Evolutionary conservation across 2,113 vertebrate species (phyloP).

Genomic region (Podiceps cristatus): DNA sequence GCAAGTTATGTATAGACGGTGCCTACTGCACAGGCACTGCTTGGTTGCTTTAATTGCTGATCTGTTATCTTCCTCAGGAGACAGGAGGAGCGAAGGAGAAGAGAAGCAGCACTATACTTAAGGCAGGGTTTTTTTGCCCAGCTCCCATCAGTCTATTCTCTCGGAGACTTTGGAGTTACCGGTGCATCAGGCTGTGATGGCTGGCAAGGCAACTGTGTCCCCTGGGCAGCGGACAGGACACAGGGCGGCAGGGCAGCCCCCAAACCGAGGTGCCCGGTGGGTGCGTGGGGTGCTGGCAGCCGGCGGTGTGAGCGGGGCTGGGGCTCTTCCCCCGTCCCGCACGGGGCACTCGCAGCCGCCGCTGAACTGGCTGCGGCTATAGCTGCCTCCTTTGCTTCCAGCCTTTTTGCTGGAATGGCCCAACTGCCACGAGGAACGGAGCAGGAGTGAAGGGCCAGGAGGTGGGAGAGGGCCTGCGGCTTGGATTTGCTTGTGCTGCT

Average conservation of each 20-base stretch:
- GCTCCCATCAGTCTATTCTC: neutral
- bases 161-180: neutral
- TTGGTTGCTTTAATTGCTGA: constrained; percentile 37
- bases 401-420: neutral
- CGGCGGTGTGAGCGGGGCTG: neutral
- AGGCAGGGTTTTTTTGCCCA: neutral
- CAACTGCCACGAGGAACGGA: neutral
- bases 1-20: neutral
- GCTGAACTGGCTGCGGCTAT: neutral
- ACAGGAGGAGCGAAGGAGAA: neutral
- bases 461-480: neutral
- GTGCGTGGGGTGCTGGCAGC: neutral
- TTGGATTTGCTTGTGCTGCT: neutral
- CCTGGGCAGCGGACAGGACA: neutral
- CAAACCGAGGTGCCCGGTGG: neutral
- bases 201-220: neutral
- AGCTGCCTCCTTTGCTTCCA: neutral
- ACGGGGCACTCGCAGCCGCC: no score
- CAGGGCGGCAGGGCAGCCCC: neutral
- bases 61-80: constrained; percentile 7
- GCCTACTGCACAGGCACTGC: neutral
- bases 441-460: neutral
- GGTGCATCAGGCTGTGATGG: neutral
- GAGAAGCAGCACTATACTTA: neutral
- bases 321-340: rapidly evolving